Evolutionary conservation across 2,888 invertebrate genomes (phyloP), one percentile per base, ranked within the genome.

Genomic region (Mimachlamys varia): DNA sequence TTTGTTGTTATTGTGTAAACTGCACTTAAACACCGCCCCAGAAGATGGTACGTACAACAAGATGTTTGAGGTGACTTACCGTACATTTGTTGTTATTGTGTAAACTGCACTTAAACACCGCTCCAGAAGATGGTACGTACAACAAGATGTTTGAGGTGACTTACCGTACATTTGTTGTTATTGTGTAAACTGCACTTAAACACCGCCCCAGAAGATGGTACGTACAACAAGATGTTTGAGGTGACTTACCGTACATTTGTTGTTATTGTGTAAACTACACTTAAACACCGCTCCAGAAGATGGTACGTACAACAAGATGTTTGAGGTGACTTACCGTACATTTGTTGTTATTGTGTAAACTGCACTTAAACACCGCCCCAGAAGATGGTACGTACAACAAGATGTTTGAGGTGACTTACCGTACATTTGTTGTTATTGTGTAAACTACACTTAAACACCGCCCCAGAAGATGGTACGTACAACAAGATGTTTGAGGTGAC

Each of bases 31-130:
- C 33, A 76, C 76, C 1, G 22, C 94, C 90, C 88, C 93, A 91
- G n/a, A 95, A 93, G 53, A 95, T 95, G 91, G 95, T 91, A 94
- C 92, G 91, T 95, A 94, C 5, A 97, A n/a, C n/a, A n/a, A n/a
- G n/a, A n/a, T n/a, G 7, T 58, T 58, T 17, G 22, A 33, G 1
- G 27, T 33, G 10, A 76, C 76, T 76, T 76, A 76, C 76, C 13
- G 19, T 33, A 27, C 76, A 76, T 76, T 33, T 27, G 13, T 76
- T 76, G 22, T 76, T 76, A 76, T 76, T 27, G 76, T 76, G 76
- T 76, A 76, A 76, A 27, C 76, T 76, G 76, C 76, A 76, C 27
- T 76, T 76, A 33, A 76, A 76, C 33, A 76, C 76, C 1, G 22
- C 94, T 90, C 88, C 93, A 91, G n/a, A 95, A 93, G 53, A 95